Evolutionary conservation across 1,140 invertebrate species (phyloP), one percentile per base, ranked within the genome.

Genomic region (Leptopilina clavipes): DNA sequence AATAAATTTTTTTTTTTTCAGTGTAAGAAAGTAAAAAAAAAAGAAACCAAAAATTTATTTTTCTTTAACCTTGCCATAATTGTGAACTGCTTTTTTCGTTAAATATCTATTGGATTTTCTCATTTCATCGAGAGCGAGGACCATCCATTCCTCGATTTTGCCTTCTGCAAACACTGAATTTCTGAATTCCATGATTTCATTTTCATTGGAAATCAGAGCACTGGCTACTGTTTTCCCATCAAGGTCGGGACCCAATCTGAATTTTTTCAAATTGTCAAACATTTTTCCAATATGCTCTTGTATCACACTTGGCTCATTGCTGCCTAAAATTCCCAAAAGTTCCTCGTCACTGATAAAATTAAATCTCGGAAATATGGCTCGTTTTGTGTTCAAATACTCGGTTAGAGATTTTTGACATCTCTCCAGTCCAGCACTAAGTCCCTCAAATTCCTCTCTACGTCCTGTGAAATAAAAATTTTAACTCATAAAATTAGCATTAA

Each of bases 201-300:
- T 93, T 90, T 98, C 97, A 78, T 93, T 93, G 0, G 97, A 98
- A 76, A 97, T 93, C 93, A 98, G 94, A 52, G 94, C 96, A 19
- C 92, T 93, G 1, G 94, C 95, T 18, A 94, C 87, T 1, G 92
- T 92, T 52, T 92, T 90, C 72, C 93, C 93, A 5, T 92, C 91
- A 73, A 90, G 92, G 81, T 95, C 93, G 37, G 92, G 89, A 40
- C 89, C 90, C 75, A 97, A 90, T 72, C 92, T 91, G 73, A 98
- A 90, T 65, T 93, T 93, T 82, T 94, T 93, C 12, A 98, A 94
- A 86, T 98, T 97, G 86, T 98, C 96, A 90, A 96, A 98, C 95
- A 98, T 97, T 93, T 98, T 98, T 65, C 97, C 96, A 92, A 98
- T 96, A 84, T 98, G 95, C 84, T 97, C 95, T 89, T 98, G 96